Evolutionary conservation across 2,888 invertebrate genomes (phyloP).

Genomic region (Hirtodrosophila histrioides): DNA sequence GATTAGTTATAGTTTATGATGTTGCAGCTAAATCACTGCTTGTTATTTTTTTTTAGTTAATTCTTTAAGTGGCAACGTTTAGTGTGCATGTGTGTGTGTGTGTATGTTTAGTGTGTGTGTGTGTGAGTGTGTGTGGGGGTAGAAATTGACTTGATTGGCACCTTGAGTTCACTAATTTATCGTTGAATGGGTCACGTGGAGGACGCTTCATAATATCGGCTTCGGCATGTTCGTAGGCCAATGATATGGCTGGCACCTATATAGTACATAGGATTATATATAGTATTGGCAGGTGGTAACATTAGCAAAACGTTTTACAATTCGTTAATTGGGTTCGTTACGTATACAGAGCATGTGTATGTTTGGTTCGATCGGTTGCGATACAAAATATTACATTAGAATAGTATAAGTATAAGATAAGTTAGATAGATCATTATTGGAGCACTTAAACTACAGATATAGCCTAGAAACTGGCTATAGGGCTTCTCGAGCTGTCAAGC

Average conservation of each 20-base stretch:
- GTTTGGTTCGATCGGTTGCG: conserved; percentile 12
- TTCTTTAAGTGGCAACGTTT: conserved; percentile 29
- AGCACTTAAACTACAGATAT: conserved; percentile 40
- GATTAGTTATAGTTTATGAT: conserved; percentile 56
- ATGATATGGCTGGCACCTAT: conserved; percentile 92
- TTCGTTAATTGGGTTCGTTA: conserved; percentile 23
- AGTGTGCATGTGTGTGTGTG: conserved; percentile 42
- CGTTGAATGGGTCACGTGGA: conserved; percentile 92
- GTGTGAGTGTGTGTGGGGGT: conserved; percentile 40
- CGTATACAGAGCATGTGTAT: conserved; percentile 28
- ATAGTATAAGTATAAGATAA: background rate
- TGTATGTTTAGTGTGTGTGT: conserved; percentile 11
- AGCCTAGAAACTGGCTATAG: conserved; percentile 25
- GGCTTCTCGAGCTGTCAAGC: background rate
- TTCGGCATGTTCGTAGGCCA: conserved; percentile 94
- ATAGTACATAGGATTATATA: conserved; percentile 51
- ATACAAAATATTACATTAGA: conserved; percentile 13
- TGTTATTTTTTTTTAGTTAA: conserved; percentile 14
- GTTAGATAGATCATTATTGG: conserved; percentile 11
- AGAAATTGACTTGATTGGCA: conserved; percentile 82
- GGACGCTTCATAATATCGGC: conserved; percentile 95
- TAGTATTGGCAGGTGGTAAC: conserved; percentile 49
- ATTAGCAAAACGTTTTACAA: conserved; percentile 72
- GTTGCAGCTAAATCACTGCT: conserved; percentile 30
- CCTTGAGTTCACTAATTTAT: conserved; percentile 92